phyloP scores from a whole-genome alignment of 2,797 vertebrate species.

The Neopelma chrysocephalum region DNA sequence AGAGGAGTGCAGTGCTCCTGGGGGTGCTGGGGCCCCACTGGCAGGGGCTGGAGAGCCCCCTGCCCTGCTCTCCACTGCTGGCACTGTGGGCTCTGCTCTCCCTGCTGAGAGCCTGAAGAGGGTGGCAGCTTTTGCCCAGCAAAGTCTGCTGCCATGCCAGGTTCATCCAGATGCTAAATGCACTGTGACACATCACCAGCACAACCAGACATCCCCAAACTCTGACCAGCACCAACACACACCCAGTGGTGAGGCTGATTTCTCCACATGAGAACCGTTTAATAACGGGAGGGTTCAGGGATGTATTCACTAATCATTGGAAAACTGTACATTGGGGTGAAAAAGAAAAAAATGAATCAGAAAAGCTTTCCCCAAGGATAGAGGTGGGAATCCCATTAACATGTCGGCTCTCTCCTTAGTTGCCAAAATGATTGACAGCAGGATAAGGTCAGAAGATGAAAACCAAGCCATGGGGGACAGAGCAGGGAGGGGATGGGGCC shows the following conservation, averaged over 20 bases:
- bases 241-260: rapidly evolving
- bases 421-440: not conserved
- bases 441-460: constrained; percentile 47
- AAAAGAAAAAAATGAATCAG: not conserved
- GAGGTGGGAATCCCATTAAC: constrained; percentile 21
- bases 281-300: not conserved
- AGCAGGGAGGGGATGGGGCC: not conserved
- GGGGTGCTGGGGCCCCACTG: rapidly evolving
- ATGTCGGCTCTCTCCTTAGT: not conserved
- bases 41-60: not conserved
- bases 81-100: not conserved
- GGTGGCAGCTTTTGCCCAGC: not conserved
- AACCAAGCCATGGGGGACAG: constrained; percentile 24
- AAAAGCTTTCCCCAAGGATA: constrained; percentile 25
- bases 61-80: rapidly evolving
- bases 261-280: not conserved
- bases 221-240: rapidly evolving
- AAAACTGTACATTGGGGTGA: not conserved
- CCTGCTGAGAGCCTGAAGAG: not conserved
- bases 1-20: not conserved
- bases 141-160: rapidly evolving
- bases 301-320: not conserved
- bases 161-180: not conserved
- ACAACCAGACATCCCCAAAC: not conserved
- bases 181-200: rapidly evolving